Evolutionary conservation across 1,140 invertebrate species (phyloP).

Genomic region (Zelostemma sp.): DNA sequence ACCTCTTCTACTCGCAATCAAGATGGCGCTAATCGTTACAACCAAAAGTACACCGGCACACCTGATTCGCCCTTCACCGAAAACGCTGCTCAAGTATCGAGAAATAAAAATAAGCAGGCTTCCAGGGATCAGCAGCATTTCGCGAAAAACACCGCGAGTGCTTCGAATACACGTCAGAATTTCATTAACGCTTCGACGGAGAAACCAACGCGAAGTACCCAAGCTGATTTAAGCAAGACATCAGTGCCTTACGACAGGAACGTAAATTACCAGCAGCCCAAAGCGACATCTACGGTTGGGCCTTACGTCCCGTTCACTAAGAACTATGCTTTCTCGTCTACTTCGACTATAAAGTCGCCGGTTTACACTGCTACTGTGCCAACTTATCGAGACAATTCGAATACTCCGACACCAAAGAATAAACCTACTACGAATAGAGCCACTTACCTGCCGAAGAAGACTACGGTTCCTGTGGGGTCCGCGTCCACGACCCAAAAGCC

Average conservation of each 20-base stretch:
- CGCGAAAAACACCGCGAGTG: conserved; percentile 28
- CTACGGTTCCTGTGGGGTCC: conserved; percentile 19
- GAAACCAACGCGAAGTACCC: conserved; percentile 49
- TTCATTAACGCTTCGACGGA: conserved; percentile 53
- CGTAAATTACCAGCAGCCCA: conserved; percentile 60
- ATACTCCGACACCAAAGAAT: conserved; percentile 41
- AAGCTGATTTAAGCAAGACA: conserved; percentile 44
- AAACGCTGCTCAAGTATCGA: conserved; percentile 8
- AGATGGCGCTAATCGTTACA: conserved; percentile 18
- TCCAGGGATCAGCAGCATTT: conserved; percentile 20
- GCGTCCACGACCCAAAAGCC: conserved; percentile 29
- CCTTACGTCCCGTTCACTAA: conserved; percentile 66
- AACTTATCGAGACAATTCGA: conserved; percentile 43
- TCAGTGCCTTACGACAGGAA: conserved; percentile 57
- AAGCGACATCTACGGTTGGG: conserved; percentile 56
- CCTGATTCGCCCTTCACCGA: conserved; percentile 7
- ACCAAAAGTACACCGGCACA: conserved; percentile 12
- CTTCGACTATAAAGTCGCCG: conserved; percentile 49
- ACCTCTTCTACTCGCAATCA: conserved; percentile 34
- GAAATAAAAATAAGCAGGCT: conserved; percentile 24
- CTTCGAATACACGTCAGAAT: conserved; percentile 50
- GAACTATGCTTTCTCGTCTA: conserved; percentile 57
- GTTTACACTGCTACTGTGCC: conserved; percentile 56
- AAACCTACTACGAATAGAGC: conserved; percentile 51
- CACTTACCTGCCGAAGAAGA: conserved; percentile 59